A percentile compares a stretch with the other conserved stretches of the same genome.
These are phyloP conservation scores for Gila orcuttii DNA, from an alignment of 2,113 vertebrate genomes.

Conservation along the genomic window DNA sequence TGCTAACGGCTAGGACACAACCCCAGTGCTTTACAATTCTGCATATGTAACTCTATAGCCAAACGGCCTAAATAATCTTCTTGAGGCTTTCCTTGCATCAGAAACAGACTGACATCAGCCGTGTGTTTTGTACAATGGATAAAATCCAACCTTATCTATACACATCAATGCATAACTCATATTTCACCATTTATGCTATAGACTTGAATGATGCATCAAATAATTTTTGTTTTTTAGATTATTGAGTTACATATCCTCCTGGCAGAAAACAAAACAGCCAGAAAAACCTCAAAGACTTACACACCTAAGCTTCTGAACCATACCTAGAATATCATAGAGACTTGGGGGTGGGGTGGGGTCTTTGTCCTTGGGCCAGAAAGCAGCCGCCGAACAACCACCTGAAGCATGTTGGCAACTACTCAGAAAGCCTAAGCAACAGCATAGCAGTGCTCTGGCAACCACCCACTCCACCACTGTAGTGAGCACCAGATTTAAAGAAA, in stretches of 20 bases:
- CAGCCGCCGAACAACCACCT: too few species aligned
- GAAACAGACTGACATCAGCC: not conserved
- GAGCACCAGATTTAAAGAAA: not conserved
- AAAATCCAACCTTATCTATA: not conserved
- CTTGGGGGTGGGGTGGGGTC: not conserved
- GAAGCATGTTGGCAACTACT: too few species aligned
- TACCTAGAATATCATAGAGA: not conserved
- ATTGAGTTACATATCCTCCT: not conserved
- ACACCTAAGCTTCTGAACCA: not conserved
- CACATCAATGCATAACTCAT: not conserved
- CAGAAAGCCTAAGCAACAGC: not conserved
- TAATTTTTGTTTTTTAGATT: not conserved
- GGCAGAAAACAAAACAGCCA: not conserved
- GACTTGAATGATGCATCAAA: not conserved
- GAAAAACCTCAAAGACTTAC: not conserved
- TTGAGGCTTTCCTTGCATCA: not conserved
- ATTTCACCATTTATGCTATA: not conserved
- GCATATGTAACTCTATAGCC: not conserved
- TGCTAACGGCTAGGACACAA: not conserved
- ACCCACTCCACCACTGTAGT: not conserved
- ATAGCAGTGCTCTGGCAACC: constrained; percentile 11
- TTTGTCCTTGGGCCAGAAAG: not conserved
- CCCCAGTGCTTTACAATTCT: not conserved
- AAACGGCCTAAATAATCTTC: not conserved
- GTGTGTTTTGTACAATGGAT: not conserved